A percentile compares a stretch with the other conserved stretches of the same genome.
phyloP scores from a whole-genome alignment of 1,140 invertebrate genomes.

The Camponotus floridanus region DNA sequence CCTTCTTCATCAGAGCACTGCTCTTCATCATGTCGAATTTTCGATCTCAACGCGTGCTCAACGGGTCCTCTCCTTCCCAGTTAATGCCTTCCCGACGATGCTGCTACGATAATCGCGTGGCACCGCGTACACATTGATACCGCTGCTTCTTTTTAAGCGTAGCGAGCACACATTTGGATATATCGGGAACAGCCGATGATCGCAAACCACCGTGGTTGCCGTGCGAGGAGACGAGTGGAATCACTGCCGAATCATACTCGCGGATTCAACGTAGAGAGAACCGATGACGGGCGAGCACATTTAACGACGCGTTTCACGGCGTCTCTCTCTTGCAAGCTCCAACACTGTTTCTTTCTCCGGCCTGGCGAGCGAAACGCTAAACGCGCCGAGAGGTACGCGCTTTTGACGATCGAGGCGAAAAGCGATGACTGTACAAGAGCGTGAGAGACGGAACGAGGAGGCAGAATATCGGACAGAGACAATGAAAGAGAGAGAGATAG shows the following conservation, averaged over 20 bases:
- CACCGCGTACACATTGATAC: conserved; percentile 72
- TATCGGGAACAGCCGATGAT: conserved; percentile 64
- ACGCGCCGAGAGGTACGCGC: conserved; percentile 22
- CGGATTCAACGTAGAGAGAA: conserved; percentile 11
- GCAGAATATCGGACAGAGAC: neutral
- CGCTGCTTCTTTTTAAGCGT: conserved; percentile 52
- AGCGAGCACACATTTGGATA: conserved; percentile 55
- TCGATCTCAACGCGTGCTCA: conserved; percentile 33
- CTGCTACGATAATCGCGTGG: conserved; percentile 58
- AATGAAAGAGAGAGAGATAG: neutral
- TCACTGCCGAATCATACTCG: conserved; percentile 52
- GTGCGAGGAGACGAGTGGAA: conserved; percentile 9
- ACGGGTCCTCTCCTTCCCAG: conserved; percentile 20
- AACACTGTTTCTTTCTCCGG: neutral
- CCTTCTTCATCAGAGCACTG: conserved; percentile 93
- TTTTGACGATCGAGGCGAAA: conserved; percentile 33
- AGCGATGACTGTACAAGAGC: neutral
- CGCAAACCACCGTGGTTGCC: conserved; percentile 12
- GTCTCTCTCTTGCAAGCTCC: neutral
- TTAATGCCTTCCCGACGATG: conserved; percentile 51
- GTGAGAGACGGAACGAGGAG: neutral
- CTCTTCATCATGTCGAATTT: conserved; percentile 89
- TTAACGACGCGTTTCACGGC: conserved; percentile 52
- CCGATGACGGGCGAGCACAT: conserved; percentile 48
- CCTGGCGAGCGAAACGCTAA: neutral